Percentiles rank a stretch among this genome's conserved stretches.
Conservation (phyloP, 2,888 invertebrate genomes). For the Drosophila paranaensis region DNA sequence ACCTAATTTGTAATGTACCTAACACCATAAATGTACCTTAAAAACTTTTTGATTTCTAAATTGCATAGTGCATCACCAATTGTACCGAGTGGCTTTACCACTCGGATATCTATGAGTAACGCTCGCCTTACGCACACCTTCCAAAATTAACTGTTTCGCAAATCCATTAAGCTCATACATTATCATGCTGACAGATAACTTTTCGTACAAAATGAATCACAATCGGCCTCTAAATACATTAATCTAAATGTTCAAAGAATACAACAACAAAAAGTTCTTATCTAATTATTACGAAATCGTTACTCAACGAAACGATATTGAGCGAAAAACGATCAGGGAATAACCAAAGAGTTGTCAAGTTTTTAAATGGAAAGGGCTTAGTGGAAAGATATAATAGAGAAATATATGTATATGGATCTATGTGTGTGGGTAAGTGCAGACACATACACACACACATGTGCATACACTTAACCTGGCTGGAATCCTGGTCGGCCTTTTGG, state of each 20-base stretch:
- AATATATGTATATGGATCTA: too few relatives aligned
- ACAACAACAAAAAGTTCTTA: slow-evolving; percentile 34
- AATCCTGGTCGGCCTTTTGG: slow-evolving; percentile 2
- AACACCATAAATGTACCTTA: too few relatives aligned
- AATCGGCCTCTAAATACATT: slow-evolving; percentile 22
- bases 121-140: slow-evolving; percentile 1
- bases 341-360: slow-evolving; percentile 13
- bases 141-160: slow-evolving; percentile 16
- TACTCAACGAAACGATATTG: slow-evolving; percentile 50
- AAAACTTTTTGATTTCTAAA: too few relatives aligned
- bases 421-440: slow-evolving; percentile 5
- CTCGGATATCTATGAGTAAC: neutral
- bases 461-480: slow-evolving; percentile 26
- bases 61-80: too few relatives aligned
- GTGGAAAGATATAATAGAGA: neutral
- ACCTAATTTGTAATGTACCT: neutral
- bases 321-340: slow-evolving; percentile 32
- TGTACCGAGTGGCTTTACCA: neutral
- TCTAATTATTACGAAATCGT: slow-evolving; percentile 32
- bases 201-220: slow-evolving; percentile 36
- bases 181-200: slow-evolving; percentile 30
- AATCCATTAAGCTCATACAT: slow-evolving; percentile 34
- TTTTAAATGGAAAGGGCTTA: slow-evolving; percentile 6
- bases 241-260: slow-evolving; percentile 39
- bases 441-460: neutral